Percentiles rank a stretch among this genome's conserved stretches.
phyloP scores from a whole-genome alignment of 2,113 vertebrate genomes.

The Pandion haliaetus region DNA sequence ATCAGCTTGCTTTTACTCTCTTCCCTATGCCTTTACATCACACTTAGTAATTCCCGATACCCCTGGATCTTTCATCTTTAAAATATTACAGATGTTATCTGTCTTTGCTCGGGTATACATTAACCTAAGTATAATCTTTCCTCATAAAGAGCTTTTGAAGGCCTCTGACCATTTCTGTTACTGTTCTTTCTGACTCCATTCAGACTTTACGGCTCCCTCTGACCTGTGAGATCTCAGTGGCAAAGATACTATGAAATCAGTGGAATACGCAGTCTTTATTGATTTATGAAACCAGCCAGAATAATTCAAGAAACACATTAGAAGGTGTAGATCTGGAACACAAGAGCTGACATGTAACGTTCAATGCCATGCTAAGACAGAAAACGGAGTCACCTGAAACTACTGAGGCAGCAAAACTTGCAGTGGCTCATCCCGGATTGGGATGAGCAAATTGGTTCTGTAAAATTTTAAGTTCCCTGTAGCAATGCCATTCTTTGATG shows the following conservation, averaged over 20 bases:
- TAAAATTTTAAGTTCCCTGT: neutral
- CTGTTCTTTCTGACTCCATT: neutral
- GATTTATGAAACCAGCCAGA: neutral
- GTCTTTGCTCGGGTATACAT: neutral
- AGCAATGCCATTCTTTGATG: neutral
- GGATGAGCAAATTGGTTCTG: neutral
- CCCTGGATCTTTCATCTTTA: neutral
- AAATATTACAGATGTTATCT: neutral
- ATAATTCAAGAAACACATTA: neutral
- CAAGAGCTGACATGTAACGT: fast-evolving
- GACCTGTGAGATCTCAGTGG: neutral
- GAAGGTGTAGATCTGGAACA: neutral
- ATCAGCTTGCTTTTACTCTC: neutral
- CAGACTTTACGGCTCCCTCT: neutral
- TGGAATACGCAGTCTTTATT: neutral
- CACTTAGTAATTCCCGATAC: neutral
- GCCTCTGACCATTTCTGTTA: neutral
- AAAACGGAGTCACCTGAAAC: neutral
- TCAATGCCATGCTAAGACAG: neutral
- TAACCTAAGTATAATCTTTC: neutral
- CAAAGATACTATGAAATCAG: neutral
- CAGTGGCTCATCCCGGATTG: neutral
- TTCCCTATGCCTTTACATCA: neutral
- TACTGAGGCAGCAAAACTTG: neutral
- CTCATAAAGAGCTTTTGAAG: neutral